phyloP scores from a whole-genome alignment of 2,888 invertebrate species.

The Steromphala cineraria region DNA sequence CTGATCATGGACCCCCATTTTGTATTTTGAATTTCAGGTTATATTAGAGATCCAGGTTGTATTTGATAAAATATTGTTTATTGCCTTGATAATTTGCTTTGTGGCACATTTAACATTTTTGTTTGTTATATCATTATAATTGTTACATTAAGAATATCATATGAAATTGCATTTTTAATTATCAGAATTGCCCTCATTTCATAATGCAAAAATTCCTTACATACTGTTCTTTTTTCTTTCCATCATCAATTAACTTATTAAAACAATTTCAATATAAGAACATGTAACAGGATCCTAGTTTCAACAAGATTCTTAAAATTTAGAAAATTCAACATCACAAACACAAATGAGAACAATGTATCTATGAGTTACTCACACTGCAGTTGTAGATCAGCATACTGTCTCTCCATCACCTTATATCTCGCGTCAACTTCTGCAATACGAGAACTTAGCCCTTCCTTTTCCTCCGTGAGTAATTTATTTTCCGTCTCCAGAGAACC shows the following conservation, averaged over 20 bases:
- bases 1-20: too few species aligned
- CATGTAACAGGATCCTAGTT: not conserved
- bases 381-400: constrained; percentile 32
- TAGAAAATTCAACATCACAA: not conserved
- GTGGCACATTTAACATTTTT: too few species aligned
- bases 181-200: too few species aligned
- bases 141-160: too few species aligned
- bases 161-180: not conserved
- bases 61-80: too few species aligned
- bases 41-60: too few species aligned
- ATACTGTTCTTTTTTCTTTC: too few species aligned
- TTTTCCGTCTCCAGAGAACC: constrained; percentile 47
- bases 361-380: constrained; percentile 31
- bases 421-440: constrained; percentile 45
- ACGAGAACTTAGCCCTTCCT: constrained; percentile 43
- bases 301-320: not conserved
- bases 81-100: too few species aligned
- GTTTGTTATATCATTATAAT: too few species aligned
- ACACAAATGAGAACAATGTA: not conserved
- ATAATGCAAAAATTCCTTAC: too few species aligned
- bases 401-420: constrained; percentile 41
- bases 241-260: too few species aligned
- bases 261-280: not conserved
- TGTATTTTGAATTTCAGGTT: too few species aligned
- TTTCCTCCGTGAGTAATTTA: constrained; percentile 41